phyloP scores from a whole-genome alignment of 2,113 vertebrate species.

The Pseudopodoces humilis region DNA sequence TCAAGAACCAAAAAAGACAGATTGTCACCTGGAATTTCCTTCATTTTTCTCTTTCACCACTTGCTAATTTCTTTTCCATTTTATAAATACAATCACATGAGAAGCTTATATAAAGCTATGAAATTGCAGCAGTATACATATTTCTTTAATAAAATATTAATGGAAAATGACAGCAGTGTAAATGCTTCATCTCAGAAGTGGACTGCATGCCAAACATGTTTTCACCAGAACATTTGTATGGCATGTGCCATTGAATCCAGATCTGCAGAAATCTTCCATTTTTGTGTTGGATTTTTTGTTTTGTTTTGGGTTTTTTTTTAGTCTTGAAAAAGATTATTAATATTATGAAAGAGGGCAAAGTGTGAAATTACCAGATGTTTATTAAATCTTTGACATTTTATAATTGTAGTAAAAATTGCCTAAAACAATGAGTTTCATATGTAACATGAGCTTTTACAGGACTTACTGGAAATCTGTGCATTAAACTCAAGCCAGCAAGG shows the following conservation, averaged over 20 bases:
- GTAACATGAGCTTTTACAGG: not conserved
- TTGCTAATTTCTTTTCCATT: not conserved
- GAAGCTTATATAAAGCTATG: not conserved
- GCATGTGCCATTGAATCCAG: not conserved
- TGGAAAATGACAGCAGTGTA: not conserved
- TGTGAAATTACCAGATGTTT: not conserved
- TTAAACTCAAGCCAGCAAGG: not conserved
- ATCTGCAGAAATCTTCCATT: not conserved
- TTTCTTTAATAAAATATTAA: not conserved
- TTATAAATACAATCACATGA: not conserved
- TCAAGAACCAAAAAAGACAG: not conserved
- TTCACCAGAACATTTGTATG: not conserved
- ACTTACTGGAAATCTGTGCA: not conserved
- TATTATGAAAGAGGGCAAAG: not conserved
- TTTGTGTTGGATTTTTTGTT: not conserved
- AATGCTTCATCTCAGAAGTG: not conserved
- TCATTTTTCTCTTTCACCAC: not conserved
- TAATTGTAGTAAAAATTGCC: not conserved
- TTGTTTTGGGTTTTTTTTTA: not conserved
- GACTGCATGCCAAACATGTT: not conserved
- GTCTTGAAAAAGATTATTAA: not conserved
- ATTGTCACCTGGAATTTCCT: not conserved
- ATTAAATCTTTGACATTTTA: not conserved
- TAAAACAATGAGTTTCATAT: not conserved
- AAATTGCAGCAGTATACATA: not conserved